Percentiles rank a stretch among this genome's conserved stretches.
Evolutionary conservation across 2,888 invertebrate genomes (phyloP).

Genomic region (Petrophora chlorosata): DNA sequence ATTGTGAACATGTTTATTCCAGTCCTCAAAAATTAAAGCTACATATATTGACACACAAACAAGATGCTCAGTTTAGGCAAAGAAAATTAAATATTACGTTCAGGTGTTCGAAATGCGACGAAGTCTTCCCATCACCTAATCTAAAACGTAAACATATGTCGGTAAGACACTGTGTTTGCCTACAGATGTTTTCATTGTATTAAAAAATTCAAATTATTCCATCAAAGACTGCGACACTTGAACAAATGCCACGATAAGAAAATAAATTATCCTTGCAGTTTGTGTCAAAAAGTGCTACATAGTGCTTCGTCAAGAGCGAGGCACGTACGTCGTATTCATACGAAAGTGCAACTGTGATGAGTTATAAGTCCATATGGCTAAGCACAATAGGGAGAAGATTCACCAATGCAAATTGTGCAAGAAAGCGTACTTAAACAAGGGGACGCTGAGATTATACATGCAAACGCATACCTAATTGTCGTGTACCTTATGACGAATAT

Average conservation of each 20-base stretch:
- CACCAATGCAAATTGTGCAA: conserved; percentile 58
- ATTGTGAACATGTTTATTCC: conserved; percentile 52
- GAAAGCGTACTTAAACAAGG: conserved; percentile 43
- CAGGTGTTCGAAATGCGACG: conserved; percentile 46
- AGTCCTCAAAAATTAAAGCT: not conserved
- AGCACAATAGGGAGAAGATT: conserved; percentile 53
- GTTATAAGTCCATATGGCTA: conserved; percentile 42
- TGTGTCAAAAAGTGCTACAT: conserved; percentile 63
- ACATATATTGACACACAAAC: conserved; percentile 18
- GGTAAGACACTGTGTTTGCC: conserved; percentile 48
- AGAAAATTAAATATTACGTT: no score
- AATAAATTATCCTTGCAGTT: conserved; percentile 63
- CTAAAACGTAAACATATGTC: conserved; percentile 54
- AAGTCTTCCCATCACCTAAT: conserved; percentile 10
- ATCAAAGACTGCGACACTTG: conserved; percentile 45
- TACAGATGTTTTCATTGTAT: conserved; percentile 37
- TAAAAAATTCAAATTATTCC: conserved; percentile 52
- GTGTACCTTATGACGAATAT: no score
- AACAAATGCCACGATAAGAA: conserved; percentile 35
- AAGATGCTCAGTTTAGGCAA: not conserved
- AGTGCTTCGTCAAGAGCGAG: conserved; percentile 64
- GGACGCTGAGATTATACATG: conserved; percentile 41
- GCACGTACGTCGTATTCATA: conserved; percentile 66
- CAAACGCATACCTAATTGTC: conserved; percentile 40
- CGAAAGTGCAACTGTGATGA: conserved; percentile 33